Conservation (phyloP, 2,113 vertebrate genomes). For the Osmerus eperlanus region DNA sequence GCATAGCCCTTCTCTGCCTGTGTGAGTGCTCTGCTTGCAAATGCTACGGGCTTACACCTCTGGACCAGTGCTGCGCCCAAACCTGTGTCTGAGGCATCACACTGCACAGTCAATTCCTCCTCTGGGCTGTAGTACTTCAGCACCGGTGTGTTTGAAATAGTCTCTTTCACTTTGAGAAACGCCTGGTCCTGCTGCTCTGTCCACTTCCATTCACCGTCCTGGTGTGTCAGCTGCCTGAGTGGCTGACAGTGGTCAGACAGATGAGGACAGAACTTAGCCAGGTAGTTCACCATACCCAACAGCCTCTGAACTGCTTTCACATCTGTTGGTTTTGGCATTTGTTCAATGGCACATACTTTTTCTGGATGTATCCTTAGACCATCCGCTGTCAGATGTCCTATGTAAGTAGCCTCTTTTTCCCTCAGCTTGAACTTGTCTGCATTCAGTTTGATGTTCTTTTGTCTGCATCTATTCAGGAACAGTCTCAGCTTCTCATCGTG, state of each 20-base stretch:
- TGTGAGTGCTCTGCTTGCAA: conserved; percentile 24
- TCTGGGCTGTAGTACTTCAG: conserved; percentile 15
- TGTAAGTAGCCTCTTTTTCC: background rate
- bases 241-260: conserved; percentile 17
- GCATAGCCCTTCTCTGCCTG: conserved; percentile 21
- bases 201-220: conserved; percentile 15
- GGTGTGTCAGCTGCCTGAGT: conserved; percentile 17
- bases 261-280: conserved; percentile 15
- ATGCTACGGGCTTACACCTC: conserved; percentile 17
- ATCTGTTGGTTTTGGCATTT: conserved; percentile 18
- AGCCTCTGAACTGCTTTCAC: conserved; percentile 13
- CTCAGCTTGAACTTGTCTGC: conserved; percentile 12
- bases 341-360: conserved; percentile 7
- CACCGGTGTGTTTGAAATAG: background rate
- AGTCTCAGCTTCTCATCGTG: conserved; percentile 17
- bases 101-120: background rate
- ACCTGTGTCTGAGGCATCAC: conserved; percentile 2
- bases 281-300: conserved; percentile 11
- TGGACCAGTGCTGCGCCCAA: conserved; percentile 9
- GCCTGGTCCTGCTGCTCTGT: background rate
- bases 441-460: conserved; percentile 23
- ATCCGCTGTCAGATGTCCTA: conserved; percentile 17
- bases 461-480: conserved; percentile 6
- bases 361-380: conserved; percentile 9
- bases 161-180: conserved; percentile 10